A percentile compares a stretch with the other conserved stretches of the same genome.
These are phyloP conservation scores for Uloborus diversus DNA, from an alignment of 1,140 invertebrate species.

Conservation along the genomic window DNA sequence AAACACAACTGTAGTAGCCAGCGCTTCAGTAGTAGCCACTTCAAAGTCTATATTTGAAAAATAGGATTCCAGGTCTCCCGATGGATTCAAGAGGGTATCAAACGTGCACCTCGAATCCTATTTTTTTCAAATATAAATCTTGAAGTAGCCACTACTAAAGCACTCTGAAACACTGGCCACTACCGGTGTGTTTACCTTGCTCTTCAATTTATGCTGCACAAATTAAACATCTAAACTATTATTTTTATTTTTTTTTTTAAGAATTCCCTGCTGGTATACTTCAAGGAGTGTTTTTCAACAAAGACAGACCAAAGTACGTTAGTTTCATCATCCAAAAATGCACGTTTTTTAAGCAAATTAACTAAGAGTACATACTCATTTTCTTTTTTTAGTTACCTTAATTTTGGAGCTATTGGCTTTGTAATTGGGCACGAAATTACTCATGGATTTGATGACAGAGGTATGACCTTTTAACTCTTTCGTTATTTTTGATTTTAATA, in stretches of 20 bases:
- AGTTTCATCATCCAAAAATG: neutral
- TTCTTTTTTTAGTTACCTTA: constrained; percentile 74
- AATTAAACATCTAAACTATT: neutral
- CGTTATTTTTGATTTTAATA: neutral
- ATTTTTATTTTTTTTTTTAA: constrained; percentile 60
- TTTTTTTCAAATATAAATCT: too few species aligned
- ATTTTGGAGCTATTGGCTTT: constrained; percentile 90
- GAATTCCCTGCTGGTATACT: constrained; percentile 91
- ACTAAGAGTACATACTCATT: neutral
- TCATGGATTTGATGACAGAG: constrained; percentile 90
- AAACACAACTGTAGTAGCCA: too few species aligned
- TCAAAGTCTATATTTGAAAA: too few species aligned
- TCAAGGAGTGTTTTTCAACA: constrained; percentile 86
- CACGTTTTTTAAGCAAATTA: neutral
- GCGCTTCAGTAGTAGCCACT: too few species aligned
- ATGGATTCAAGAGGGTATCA: too few species aligned
- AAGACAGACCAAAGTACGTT: constrained; percentile 78
- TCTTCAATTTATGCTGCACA: neutral
- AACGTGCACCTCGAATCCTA: too few species aligned
- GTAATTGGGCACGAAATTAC: constrained; percentile 95
- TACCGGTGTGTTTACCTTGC: too few species aligned
- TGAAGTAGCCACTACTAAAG: too few species aligned
- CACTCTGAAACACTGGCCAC: too few species aligned
- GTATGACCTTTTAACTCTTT: constrained; percentile 54
- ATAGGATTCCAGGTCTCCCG: too few species aligned